Base-by-base conservation (phyloP, 2,797 vertebrate genomes). In the Pyrrhura leucotis region DNA sequence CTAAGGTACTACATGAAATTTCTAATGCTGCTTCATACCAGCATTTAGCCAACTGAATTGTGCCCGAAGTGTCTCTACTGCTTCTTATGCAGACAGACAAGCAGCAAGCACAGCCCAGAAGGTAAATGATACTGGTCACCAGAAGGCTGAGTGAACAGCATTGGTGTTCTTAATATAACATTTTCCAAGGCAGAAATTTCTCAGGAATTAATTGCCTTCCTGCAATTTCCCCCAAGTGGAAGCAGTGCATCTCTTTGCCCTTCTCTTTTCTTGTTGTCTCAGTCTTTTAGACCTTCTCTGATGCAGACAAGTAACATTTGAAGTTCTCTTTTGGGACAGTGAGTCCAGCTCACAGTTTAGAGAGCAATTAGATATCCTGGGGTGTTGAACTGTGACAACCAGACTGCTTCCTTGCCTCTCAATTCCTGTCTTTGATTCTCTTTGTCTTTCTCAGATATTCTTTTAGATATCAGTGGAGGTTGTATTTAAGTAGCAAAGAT, bases 401-500 rank as follows among this genome's bases (percentile, higher is more conserved):
- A 59, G 29, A 7, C 54, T 76, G 2, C 11, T 63, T 54, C 22
- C 4, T 68, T 79, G 14, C 37, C 9, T 84, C 62, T 45, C 44
- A 65, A 0, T 42, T 67, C 66, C 51, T 73, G 73, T 44, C 66
- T 39, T 58, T 61, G 10, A 7, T n/a, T 88, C 59, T 51, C 50
- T 73, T 75, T 68, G 35, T 47, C 54, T 79, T 44, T 63, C 66
- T 81, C 83, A 79, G 44, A 39, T 71, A 48, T 6, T 61, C 39
- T 31, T 85, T 23, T 28, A 53, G 51, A 21, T 76, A 54, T 7
- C 37, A 40, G 14, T 7, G 3, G 44, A 71, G 54, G 26, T 40
- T 65, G 31, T 33, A 28, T 82, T 90, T 94, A 82, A 90, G 76
- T 67, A 96, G 61, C 58, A 76, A 84, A 86, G 71, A 73, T 58